Evolutionary conservation across 2,113 vertebrate genomes (phyloP).

Genomic region (Falcunculus frontatus): DNA sequence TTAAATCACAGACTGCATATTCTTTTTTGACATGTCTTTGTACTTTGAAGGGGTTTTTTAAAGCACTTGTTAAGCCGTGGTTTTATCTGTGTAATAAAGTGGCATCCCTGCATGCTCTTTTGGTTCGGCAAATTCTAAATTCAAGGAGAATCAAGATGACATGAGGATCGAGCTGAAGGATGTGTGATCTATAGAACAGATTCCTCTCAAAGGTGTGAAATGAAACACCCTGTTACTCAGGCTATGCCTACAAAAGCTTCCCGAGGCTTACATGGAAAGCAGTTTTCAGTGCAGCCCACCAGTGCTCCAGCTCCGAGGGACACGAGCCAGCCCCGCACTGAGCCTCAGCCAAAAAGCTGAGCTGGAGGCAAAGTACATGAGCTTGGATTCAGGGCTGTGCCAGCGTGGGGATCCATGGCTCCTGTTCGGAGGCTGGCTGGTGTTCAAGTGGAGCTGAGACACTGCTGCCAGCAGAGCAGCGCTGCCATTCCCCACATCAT

Average conservation of each 20-base stretch:
- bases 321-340: neutral
- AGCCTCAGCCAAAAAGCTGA: neutral
- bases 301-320: neutral
- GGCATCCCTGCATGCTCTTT: neutral
- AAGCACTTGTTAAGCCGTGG: neutral
- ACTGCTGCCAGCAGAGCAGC: neutral
- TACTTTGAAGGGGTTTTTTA: fast-evolving
- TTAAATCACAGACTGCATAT: neutral
- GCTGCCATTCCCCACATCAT: neutral
- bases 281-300: neutral
- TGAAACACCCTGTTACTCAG: neutral
- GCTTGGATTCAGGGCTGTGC: neutral
- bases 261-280: neutral
- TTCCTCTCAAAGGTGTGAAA: neutral
- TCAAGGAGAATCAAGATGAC: neutral
- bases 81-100: neutral
- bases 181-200: neutral
- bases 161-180: neutral
- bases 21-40: neutral
- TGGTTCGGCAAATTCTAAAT: neutral
- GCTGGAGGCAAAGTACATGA: neutral
- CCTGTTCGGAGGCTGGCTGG: neutral
- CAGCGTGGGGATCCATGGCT: fast-evolving
- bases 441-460: fast-evolving
- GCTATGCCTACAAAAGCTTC: neutral